These are phyloP conservation scores for Neocrepidodera transversa DNA, from an alignment of 2,888 invertebrate species.

Conservation along the genomic window DNA sequence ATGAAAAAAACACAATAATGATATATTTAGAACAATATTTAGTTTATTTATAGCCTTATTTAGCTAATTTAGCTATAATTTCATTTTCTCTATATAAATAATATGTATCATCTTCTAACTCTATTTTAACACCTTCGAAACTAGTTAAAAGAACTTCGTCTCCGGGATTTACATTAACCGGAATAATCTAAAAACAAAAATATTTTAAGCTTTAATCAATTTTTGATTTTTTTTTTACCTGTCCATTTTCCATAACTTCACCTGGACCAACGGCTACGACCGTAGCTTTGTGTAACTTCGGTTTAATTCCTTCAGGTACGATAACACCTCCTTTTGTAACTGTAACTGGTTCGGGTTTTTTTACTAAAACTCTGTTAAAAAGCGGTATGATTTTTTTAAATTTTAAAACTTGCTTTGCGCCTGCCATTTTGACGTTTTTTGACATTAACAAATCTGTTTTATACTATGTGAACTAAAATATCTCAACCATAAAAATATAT, in stretches of 20 bases:
- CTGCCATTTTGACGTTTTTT: too few relatives aligned
- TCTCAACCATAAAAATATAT: too few relatives aligned
- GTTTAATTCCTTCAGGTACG: slow-evolving; percentile 43
- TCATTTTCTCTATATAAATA: slow-evolving; percentile 93
- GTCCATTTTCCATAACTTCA: slow-evolving; percentile 60
- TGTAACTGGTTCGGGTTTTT: slow-evolving; percentile 41
- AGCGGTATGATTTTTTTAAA: slow-evolving; percentile 45
- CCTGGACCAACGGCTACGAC: slow-evolving; percentile 53
- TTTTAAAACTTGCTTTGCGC: slow-evolving; percentile 32
- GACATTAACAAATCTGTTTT: too few relatives aligned
- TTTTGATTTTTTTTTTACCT: too few relatives aligned
- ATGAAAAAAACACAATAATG: too few relatives aligned
- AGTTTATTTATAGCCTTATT: too few relatives aligned
- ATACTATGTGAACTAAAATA: too few relatives aligned
- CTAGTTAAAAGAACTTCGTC: slow-evolving; percentile 94
- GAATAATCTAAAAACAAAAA: too few relatives aligned
- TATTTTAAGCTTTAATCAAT: too few relatives aligned
- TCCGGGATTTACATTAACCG: slow-evolving; percentile 61
- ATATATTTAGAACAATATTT: too few relatives aligned
- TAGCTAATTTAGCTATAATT: slow-evolving; percentile 88
- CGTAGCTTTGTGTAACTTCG: slow-evolving; percentile 41
- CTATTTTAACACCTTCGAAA: slow-evolving; percentile 95
- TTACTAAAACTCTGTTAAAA: slow-evolving; percentile 49
- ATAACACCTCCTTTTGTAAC: slow-evolving; percentile 50
- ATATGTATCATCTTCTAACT: slow-evolving; percentile 84